phyloP scores from a whole-genome alignment of 2,797 vertebrate genomes.

The Amniataba percoides region DNA sequence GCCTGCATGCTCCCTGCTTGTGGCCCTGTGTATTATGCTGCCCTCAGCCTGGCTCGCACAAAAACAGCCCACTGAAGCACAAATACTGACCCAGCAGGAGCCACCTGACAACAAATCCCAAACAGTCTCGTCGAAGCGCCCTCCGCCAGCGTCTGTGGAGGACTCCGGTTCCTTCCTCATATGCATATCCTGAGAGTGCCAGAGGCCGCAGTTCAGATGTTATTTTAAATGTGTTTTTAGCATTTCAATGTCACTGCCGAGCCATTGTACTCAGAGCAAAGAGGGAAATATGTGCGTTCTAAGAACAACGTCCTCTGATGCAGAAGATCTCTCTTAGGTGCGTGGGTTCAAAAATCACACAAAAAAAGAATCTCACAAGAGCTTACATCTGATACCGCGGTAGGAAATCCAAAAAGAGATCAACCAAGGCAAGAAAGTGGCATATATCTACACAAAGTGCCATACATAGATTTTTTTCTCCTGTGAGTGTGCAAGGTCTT shows the following conservation, averaged over 20 bases:
- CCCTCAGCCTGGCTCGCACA: constrained; percentile 55
- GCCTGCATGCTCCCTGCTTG: constrained; percentile 51
- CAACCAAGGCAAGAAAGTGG: constrained; percentile 4
- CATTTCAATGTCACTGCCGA: constrained; percentile 46
- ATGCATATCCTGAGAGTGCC: constrained; percentile 52
- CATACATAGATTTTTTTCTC: background rate
- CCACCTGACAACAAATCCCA: constrained; percentile 48
- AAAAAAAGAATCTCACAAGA: constrained; percentile 15
- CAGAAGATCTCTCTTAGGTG: constrained; percentile 45
- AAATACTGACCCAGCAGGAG: constrained; percentile 67
- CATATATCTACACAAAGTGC: constrained; percentile 24
- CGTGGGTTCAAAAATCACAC: constrained; percentile 34
- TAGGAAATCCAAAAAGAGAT: constrained; percentile 21
- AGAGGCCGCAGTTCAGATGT: constrained; percentile 45
- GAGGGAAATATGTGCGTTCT: constrained; percentile 16
- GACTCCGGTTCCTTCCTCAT: constrained; percentile 42
- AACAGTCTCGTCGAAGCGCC: constrained; percentile 13
- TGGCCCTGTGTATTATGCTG: constrained; percentile 57
- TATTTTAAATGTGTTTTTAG: constrained; percentile 63
- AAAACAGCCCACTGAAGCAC: constrained; percentile 64
- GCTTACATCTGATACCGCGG: constrained; percentile 15
- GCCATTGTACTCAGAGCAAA: constrained; percentile 39
- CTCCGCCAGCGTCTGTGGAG: constrained; percentile 12
- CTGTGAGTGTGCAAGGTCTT: constrained; percentile 13
- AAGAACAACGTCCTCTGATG: constrained; percentile 23